Evolutionary conservation across 2,797 vertebrate species (phyloP).

Genomic region (Phrynocephalus vlangalii): DNA sequence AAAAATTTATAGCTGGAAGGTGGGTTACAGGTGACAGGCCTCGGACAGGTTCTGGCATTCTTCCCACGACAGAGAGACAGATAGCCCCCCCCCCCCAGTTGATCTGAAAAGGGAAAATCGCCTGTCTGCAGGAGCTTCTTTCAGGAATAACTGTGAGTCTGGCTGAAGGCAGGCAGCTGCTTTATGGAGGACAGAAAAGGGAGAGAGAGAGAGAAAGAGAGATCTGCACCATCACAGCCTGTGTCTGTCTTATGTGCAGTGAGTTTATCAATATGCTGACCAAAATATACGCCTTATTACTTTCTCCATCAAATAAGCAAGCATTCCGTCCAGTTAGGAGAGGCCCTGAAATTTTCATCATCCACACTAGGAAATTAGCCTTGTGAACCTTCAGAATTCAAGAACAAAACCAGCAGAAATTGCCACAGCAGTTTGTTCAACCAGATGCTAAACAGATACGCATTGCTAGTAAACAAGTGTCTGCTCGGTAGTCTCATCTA

Average conservation of each 20-base stretch:
- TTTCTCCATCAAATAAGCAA: background rate
- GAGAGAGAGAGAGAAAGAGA: background rate
- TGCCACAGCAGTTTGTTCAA: background rate
- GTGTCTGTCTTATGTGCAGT: background rate
- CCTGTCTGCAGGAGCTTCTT: constrained; percentile 9
- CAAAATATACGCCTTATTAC: background rate
- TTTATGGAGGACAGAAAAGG: background rate
- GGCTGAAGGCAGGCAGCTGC: background rate
- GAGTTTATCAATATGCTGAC: no score
- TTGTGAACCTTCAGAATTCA: background rate
- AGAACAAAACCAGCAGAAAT: background rate
- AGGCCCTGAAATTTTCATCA: background rate
- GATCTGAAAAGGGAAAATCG: background rate
- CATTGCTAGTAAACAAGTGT: no score
- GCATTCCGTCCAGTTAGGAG: background rate
- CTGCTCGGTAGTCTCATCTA: no score
- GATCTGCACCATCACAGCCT: background rate
- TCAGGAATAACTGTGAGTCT: constrained; percentile 10
- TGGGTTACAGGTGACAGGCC: constrained; percentile 2
- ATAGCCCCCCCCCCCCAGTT: background rate
- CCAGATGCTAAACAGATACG: background rate
- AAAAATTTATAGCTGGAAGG: constrained; percentile 15
- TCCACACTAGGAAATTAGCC: background rate
- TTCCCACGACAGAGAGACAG: background rate
- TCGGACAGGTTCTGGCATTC: constrained; percentile 20